Base-by-base conservation (phyloP, 53 echinoderm and acorn worm species). In the Hippasteria phrygiana region DNA sequence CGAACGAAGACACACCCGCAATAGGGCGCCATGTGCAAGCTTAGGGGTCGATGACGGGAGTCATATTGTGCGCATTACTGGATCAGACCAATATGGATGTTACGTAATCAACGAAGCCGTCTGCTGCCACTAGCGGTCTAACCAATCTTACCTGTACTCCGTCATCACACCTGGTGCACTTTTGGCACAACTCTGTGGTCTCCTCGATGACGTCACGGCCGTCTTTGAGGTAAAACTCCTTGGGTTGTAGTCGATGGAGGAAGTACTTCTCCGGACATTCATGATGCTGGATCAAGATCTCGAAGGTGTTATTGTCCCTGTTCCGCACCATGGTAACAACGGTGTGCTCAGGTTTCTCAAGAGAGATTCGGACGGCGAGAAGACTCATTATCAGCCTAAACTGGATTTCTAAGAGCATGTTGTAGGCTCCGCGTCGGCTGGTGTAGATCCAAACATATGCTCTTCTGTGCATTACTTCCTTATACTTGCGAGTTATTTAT, bases 111-210 rank as follows among this genome's bases (percentile, higher is more conserved):
- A n/a, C n/a, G n/a, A n/a, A n/a, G n/a, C n/a, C n/a, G n/a, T n/a
- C n/a, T n/a, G n/a, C n/a, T n/a, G n/a, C n/a, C n/a, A n/a, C n/a
- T n/a, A n/a, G n/a, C n/a, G n/a, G n/a, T n/a, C 47, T 47, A 9
- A 47, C 13, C 7, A 9, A 47, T 13, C 56, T 56, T 66, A 66
- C 67, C 67, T 66, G 22, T 26, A 66, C 67, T 35, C 67, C 67
- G 35, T 66, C 67, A 17, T 66, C 67, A 35, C 67, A 66, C 17
- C 36, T 66, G 22, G 67, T 66, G 18, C 67, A 66, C 34, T 26
- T 66, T 0, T 1, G 67, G 17, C 67, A 66, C 33, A 66, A 11
- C 3, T 66, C 36, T 12, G 11, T 8, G 16, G 18, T 34, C 67
- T 66, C 67, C 35, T 66, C 67, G 1, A 35, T 66, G 35, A 35